Evolutionary conservation across 2,888 invertebrate genomes (phyloP), one percentile per base, ranked within the genome.

Genomic region (Lasioglossum vierecki): DNA sequence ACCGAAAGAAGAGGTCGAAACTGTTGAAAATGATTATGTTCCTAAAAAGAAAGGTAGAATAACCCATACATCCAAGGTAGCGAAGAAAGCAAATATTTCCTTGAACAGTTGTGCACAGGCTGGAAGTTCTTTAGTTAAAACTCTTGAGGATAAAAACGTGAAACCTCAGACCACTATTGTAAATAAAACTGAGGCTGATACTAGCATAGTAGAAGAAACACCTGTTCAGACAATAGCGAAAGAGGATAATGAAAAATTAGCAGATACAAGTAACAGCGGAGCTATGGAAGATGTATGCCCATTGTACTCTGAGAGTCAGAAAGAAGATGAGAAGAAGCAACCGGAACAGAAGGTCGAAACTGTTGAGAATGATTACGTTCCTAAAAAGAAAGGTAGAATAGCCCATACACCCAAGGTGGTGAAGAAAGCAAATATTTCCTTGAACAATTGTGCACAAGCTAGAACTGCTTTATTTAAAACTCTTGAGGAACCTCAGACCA

Each of bases 341-440:
- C 63, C 46, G 15, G 9, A 3, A 22, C 9, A 8, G 15, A 35
- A 26, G 39, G 3, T 9, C 4, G 63, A 49, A 0, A 5, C 9
- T 53, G 49, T 11, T 39, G 8, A 72, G 26, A 63, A 83, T 0
- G 18, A 76, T 79, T 78, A 63, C 26, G 46, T 85, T 13, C 84
- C 83, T 15, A 44, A 46, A 4, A 91, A 91, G 72, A 92, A 89
- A 53, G 83, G 85, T 44, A 84, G 93, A 49, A 91, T 93, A 74
- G 92, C 93, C 35, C 92, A 92, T 76, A 44, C 74, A n/a, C 88
- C 90, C 26, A 93, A 89, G 88, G 75, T 6, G n/a, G 1, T 39
- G n/a, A 22, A 5, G n/a, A 60, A 74, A 26, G 5, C 39, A 30
- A 53, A 13, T 1, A 53, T 6, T 13, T 49, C 71, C n/a, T 3